A percentile compares a stretch with the other conserved stretches of the same genome.
Evolutionary conservation across 1,140 invertebrate species (phyloP).

Genomic region (Diprion similis): DNA sequence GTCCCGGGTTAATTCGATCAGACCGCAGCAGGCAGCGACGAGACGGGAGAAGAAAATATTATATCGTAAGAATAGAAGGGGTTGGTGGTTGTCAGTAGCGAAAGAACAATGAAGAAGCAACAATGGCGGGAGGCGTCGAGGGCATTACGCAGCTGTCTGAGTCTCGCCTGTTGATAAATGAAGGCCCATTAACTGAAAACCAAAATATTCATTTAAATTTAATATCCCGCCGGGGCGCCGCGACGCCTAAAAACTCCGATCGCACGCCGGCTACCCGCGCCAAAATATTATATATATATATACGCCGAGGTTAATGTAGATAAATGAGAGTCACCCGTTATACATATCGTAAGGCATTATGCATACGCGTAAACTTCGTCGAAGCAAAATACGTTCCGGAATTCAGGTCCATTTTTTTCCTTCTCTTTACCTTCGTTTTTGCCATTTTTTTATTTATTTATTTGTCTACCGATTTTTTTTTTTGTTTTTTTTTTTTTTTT

Average conservation of each 20-base stretch:
- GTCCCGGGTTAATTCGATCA: too few species aligned
- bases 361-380: background rate
- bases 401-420: too few species aligned
- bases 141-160: background rate
- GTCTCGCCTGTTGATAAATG: slow-evolving; percentile 1
- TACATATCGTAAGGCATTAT: background rate
- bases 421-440: too few species aligned
- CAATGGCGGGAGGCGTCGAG: background rate
- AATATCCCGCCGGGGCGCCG: background rate
- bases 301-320: background rate
- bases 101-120: background rate
- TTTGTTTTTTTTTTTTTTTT: too few species aligned
- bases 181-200: slow-evolving; percentile 9
- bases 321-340: slow-evolving; percentile 15
- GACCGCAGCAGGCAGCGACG: too few species aligned
- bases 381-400: too few species aligned
- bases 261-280: background rate
- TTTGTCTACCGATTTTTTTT: too few species aligned
- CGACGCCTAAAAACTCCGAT: slow-evolving; percentile 14
- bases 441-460: too few species aligned
- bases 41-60: too few species aligned
- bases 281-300: background rate
- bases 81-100: too few species aligned
- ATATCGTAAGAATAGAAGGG: too few species aligned
- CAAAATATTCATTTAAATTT: slow-evolving; percentile 18